Evolutionary conservation across 2,888 invertebrate genomes (phyloP), one percentile per base, ranked within the genome.

Genomic region (Chloroclysta siterata): DNA sequence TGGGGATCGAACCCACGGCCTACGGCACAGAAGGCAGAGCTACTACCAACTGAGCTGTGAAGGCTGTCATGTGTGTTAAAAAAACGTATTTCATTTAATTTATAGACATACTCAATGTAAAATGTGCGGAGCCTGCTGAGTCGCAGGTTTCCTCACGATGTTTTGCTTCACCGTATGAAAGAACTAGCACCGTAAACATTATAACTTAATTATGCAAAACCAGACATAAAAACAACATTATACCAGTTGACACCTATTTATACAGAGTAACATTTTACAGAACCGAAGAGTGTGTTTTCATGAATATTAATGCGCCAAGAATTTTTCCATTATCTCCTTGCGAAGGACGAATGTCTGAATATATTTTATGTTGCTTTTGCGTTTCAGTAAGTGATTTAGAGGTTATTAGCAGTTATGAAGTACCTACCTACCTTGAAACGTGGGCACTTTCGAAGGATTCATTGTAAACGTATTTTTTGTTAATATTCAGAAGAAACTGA

Each of bases 281-380:
- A 61, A 36, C 60, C 58, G 42, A 53, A 59, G 61, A 64, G 60
- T 63, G 63, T 80, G 81, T 83, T 63, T 61, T 54, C 65, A 86
- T 86, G 84, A 85, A 87, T 85, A 85, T 85, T 84, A 84, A 86
- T 83, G 82, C 69, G 63, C 67, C 47, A 75, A 80, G 79, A 83
- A 82, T 83, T 84, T 85, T 86, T 83, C 85, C 84, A 85, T 85
- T 84, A 84, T 81, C 79, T 78, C 73, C 60, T 68, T 63, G 69
- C 72, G 76, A 78, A 75, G 76, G 78, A 79, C 77, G 78, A 76
- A 77, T 78, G 77, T 64, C 70, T 72, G 82, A 82, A 85, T 82
- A 84, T 78, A 84, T 83, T 83, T 82, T 75, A 72, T 70, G 77
- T 76, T 79, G 82, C 72, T 81, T 81, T 81, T 75, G 72, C 58